Conservation (phyloP, 2,797 vertebrate species). For the Esox lucius region DNA sequence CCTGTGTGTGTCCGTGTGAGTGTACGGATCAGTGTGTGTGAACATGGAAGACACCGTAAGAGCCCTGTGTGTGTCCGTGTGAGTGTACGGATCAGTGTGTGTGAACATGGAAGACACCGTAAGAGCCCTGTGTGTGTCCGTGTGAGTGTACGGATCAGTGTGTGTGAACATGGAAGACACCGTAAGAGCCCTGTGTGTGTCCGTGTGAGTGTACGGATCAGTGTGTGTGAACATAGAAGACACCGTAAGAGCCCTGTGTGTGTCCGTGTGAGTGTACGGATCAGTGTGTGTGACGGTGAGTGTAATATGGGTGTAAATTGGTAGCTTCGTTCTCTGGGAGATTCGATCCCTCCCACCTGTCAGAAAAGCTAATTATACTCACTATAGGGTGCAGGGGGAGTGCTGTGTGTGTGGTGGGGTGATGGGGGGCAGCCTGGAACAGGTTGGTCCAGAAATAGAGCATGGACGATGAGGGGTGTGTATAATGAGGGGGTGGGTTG, state of each 20-base stretch:
- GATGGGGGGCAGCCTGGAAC: constrained; percentile 47
- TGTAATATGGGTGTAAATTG: constrained; percentile 77
- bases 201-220: too few species aligned
- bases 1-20: too few species aligned
- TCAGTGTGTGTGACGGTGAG: constrained; percentile 60
- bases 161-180: too few species aligned
- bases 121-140: too few species aligned
- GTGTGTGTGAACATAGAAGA: too few species aligned
- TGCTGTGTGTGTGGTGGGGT: constrained; percentile 37
- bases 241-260: constrained; percentile 39
- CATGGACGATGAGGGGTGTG: background rate
- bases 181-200: too few species aligned
- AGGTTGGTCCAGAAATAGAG: constrained; percentile 70
- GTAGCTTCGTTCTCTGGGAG: constrained; percentile 74
- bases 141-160: too few species aligned
- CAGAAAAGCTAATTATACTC: constrained; percentile 85
- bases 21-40: too few species aligned
- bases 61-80: too few species aligned
- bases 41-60: too few species aligned
- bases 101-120: too few species aligned
- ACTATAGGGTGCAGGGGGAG: constrained; percentile 64
- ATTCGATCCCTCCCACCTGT: constrained; percentile 90
- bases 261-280: constrained; percentile 11
- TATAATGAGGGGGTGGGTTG: background rate
- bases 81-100: too few species aligned